Evolutionary conservation across 2,888 invertebrate species (phyloP).

Genomic region (Drosophila leonis): DNA sequence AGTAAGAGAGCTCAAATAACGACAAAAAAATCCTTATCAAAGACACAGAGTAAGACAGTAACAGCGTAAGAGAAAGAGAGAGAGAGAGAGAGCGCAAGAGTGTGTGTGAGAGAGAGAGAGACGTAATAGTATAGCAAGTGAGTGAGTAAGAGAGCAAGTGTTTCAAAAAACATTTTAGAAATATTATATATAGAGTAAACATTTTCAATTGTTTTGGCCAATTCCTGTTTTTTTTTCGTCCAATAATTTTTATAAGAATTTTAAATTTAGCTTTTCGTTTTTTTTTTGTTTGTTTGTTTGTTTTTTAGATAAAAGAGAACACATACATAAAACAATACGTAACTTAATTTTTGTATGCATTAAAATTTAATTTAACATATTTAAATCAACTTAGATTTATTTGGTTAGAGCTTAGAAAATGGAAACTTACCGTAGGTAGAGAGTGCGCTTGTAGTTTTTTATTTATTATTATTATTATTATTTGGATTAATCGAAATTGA

Average conservation of each 20-base stretch:
- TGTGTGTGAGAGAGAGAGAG: slow-evolving; percentile 37
- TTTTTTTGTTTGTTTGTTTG: neutral
- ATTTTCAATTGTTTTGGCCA: slow-evolving; percentile 82
- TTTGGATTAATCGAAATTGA: slow-evolving; percentile 30
- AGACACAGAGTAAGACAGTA: slow-evolving; percentile 45
- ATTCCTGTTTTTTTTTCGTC: slow-evolving; percentile 80
- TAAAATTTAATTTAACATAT: slow-evolving; percentile 44
- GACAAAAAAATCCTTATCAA: slow-evolving; percentile 18
- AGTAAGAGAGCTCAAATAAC: slow-evolving; percentile 29
- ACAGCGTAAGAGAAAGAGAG: slow-evolving; percentile 49
- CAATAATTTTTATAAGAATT: slow-evolving; percentile 60
- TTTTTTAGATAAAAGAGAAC: slow-evolving; percentile 41
- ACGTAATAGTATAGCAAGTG: slow-evolving; percentile 38
- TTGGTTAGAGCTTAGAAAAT: slow-evolving; percentile 75
- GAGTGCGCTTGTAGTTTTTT: slow-evolving; percentile 68
- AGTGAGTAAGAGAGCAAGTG: slow-evolving; percentile 58
- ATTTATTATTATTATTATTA: slow-evolving; percentile 29
- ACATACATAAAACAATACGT: slow-evolving; percentile 58
- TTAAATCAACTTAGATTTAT: slow-evolving; percentile 50
- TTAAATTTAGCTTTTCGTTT: slow-evolving; percentile 51
- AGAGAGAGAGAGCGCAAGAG: slow-evolving; percentile 19
- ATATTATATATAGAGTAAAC: slow-evolving; percentile 37
- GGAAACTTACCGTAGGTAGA: slow-evolving; percentile 71
- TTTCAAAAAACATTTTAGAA: slow-evolving; percentile 42
- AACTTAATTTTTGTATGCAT: slow-evolving; percentile 58